Evolutionary conservation across 2,113 vertebrate genomes (phyloP).

Genomic region (Sylvilagus bachmani): DNA sequence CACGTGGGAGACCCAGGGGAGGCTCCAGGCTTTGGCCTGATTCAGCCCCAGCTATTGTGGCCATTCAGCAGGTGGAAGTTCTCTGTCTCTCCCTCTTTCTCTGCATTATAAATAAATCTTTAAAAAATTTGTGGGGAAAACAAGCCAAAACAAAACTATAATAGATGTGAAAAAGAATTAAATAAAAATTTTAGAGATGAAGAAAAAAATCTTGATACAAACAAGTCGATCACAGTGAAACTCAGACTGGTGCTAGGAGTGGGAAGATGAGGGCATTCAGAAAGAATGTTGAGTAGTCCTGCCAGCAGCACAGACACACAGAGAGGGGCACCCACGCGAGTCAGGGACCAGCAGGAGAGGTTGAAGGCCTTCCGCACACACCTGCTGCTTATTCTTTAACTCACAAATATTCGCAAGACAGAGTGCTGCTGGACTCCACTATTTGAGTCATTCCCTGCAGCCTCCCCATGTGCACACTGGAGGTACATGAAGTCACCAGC

Average conservation of each 20-base stretch:
- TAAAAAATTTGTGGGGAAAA: not conserved
- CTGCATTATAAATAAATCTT: no score
- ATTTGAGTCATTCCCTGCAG: no score
- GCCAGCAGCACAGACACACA: not conserved
- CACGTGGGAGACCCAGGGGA: no score
- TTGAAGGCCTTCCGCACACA: not conserved
- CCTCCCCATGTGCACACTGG: no score
- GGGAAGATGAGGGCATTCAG: not conserved
- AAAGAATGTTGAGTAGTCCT: not conserved
- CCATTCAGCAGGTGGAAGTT: no score
- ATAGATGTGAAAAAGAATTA: not conserved
- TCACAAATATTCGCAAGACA: no score
- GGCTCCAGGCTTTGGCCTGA: no score
- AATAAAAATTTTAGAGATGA: conserved; percentile 42
- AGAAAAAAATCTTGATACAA: not conserved
- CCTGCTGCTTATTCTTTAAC: no score
- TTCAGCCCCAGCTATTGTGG: no score
- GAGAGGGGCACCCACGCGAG: not conserved
- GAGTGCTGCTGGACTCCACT: no score
- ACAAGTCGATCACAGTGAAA: conserved; percentile 40
- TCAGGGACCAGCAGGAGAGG: not conserved
- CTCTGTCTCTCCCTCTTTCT: no score
- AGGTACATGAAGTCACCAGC: no score
- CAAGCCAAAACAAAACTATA: conserved; percentile 20
- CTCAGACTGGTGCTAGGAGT: not conserved